phyloP scores from a whole-genome alignment of 2,113 vertebrate genomes.

The Seriola dumerili region DNA sequence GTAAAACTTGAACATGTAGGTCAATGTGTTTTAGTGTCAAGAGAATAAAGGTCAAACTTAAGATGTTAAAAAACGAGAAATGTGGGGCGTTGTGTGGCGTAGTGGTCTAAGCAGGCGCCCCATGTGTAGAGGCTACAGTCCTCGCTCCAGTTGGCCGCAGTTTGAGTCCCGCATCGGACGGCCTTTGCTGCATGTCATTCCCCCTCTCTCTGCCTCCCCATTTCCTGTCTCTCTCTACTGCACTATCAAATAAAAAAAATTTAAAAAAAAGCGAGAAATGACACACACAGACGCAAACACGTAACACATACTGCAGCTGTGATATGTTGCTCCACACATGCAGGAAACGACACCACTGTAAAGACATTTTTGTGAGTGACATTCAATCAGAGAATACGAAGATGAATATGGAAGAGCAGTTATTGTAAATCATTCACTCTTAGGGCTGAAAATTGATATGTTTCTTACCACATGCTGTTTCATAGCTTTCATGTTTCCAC shows the following conservation, averaged over 20 bases:
- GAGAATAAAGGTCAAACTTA: neutral
- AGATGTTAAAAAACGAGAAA: neutral
- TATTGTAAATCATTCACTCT: constrained; percentile 15
- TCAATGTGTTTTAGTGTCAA: neutral
- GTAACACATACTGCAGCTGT: neutral
- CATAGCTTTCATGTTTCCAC: constrained; percentile 11
- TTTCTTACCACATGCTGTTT: constrained; percentile 26
- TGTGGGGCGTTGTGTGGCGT: no score
- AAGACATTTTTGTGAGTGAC: neutral
- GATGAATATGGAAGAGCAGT: neutral
- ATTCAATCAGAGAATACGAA: neutral
- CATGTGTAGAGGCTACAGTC: no score
- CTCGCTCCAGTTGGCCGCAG: no score
- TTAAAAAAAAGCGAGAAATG: neutral
- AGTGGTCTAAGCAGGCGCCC: no score
- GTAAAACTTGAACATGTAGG: neutral
- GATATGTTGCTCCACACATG: neutral
- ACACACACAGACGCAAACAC: neutral
- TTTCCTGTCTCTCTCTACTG: no score
- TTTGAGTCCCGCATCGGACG: no score
- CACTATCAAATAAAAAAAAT: neutral
- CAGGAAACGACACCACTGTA: neutral
- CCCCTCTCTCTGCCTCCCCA: no score
- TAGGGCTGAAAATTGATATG: constrained; percentile 7
- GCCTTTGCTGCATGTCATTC: no score